These are phyloP conservation scores for Ianthella basta DNA, from an alignment of 37 sponge, comb jelly and placozoan genomes.

Conservation along the genomic window DNA sequence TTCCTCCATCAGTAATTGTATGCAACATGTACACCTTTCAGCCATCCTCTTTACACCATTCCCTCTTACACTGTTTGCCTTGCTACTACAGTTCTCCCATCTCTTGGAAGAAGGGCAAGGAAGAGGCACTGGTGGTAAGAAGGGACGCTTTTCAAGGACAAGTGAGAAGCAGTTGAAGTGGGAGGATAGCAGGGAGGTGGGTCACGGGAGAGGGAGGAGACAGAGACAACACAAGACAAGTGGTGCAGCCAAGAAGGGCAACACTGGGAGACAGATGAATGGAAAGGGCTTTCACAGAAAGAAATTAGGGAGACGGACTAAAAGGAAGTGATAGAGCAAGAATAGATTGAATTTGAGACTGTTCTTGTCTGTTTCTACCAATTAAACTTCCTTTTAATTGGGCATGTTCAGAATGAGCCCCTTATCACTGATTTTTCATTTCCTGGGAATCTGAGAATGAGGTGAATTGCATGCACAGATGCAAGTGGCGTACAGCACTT, in stretches of 20 bases:
- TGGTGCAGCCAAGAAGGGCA: too few relatives aligned
- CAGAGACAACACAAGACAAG: too few relatives aligned
- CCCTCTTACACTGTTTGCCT: background rate
- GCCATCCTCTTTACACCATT: background rate
- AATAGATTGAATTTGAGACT: background rate
- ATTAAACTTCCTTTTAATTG: too few relatives aligned
- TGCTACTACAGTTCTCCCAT: conserved; percentile 49
- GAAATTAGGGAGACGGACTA: background rate
- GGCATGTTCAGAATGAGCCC: too few relatives aligned
- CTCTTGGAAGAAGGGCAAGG: conserved; percentile 31
- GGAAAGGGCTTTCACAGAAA: too few relatives aligned
- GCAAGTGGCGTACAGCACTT: too few relatives aligned
- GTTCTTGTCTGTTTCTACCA: too few relatives aligned
- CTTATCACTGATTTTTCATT: too few relatives aligned
- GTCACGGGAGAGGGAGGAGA: background rate
- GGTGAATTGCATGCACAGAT: too few relatives aligned
- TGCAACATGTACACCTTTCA: background rate
- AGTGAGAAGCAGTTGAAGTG: conserved; percentile 52
- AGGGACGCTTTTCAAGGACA: background rate
- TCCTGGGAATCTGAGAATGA: too few relatives aligned
- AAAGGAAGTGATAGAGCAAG: background rate
- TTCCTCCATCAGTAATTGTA: background rate
- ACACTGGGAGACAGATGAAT: too few relatives aligned
- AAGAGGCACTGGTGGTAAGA: conserved; percentile 45
- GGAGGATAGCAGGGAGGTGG: conserved; percentile 39